Evolutionary conservation across 2,113 vertebrate genomes (phyloP), one percentile per base, ranked within the genome.

Genomic region (Tauraco erythrolophus): DNA sequence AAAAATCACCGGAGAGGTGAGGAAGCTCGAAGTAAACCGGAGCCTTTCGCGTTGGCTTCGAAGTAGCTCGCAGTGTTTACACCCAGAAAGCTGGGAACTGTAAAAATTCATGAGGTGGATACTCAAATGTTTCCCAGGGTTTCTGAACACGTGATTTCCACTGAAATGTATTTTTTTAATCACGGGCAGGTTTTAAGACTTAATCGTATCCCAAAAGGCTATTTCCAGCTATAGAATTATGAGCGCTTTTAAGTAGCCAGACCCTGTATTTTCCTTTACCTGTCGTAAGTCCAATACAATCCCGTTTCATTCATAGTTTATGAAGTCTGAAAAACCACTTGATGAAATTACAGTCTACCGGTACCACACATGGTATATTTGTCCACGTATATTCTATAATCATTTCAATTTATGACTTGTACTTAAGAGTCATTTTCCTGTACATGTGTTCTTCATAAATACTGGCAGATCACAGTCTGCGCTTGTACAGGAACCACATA

Each of bases 361-460:
- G 79, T 96, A 97, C 95, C 95, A 96, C 96, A 97, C 93, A 88
- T 96, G 96, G 94, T 95, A 96, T 96, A 96, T 97, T 97, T 96
- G 91, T 92, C 96, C 95, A 93, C 35, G 19, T 93, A 95, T 92
- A 96, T 97, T 97, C 94, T 57, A 93, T 93, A 97, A 97, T 95
- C 70, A 96, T 96, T 97, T 97, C 96, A 97, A 97, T 97, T 97
- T 97, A 97, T 97, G 94, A 93, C 94, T 97, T 95, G 95, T 94
- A 96, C 94, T 97, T 97, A 96, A 94, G 82, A 97, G 95, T 96
- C 94, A 96, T 95, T 97, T 97, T 94, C 94, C 95, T 96, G 93
- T 95, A 95, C 96, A 97, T 96, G 93, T 96, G 97, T 97, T 97
- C 95, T 97, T 97, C 97, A 97, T 97, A 97, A 97, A 97, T 96